Conservation (phyloP, 2,888 invertebrate genomes). For the Orchestes rusci region DNA sequence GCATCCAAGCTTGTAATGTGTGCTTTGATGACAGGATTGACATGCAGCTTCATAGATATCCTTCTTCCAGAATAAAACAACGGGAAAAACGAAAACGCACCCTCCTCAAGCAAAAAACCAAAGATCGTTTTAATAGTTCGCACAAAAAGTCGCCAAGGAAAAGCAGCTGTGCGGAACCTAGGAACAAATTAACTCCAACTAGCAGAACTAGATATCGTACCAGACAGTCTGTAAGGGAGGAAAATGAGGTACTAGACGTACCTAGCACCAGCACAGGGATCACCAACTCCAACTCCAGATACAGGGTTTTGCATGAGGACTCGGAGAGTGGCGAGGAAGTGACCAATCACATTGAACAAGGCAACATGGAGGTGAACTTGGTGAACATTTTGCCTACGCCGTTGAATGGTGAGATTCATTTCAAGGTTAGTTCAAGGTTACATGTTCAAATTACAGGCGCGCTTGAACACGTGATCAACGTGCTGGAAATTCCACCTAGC, state of each 20-base stretch:
- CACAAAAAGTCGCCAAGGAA: slow-evolving; percentile 16
- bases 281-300: slow-evolving; percentile 35
- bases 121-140: slow-evolving; percentile 9
- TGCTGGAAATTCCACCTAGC: slow-evolving; percentile 11
- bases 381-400: slow-evolving; percentile 54
- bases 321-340: too few relatives aligned
- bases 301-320: slow-evolving; percentile 17
- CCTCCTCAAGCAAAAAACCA: slow-evolving; percentile 21
- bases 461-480: slow-evolving; percentile 16
- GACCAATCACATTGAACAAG: slow-evolving; percentile 31
- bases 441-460: slow-evolving; percentile 13
- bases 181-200: too few relatives aligned
- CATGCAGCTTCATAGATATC: background rate
- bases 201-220: too few relatives aligned
- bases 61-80: slow-evolving; percentile 9
- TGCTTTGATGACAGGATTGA: background rate
- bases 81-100: slow-evolving; percentile 16
- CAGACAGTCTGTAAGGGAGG: slow-evolving; percentile 33
- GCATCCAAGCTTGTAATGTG: background rate
- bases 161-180: slow-evolving; percentile 14
- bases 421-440: too few relatives aligned
- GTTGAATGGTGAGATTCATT: slow-evolving; percentile 45
- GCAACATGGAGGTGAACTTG: slow-evolving; percentile 47
- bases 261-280: slow-evolving; percentile 62
- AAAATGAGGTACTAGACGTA: slow-evolving; percentile 46